These are phyloP conservation scores for Cavia porcellus DNA, from an alignment of 2,113 vertebrate species.

Conservation along the genomic window DNA sequence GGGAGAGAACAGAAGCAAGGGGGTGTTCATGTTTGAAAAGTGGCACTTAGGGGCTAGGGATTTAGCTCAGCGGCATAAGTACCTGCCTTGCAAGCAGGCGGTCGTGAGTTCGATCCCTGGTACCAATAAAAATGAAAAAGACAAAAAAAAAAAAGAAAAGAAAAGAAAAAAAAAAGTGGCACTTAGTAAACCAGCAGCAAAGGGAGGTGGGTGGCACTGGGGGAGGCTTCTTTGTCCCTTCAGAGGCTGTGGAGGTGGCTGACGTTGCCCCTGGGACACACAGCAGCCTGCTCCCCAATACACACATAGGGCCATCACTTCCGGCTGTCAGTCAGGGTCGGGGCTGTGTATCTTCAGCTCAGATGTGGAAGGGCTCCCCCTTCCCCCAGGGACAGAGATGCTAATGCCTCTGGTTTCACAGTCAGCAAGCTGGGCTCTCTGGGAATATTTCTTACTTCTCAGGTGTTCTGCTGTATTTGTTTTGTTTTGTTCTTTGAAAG, in stretches of 20 bases:
- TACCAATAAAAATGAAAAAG: too few relatives aligned
- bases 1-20: not conserved
- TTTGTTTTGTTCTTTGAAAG: not conserved
- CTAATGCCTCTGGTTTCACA: not conserved
- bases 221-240: not conserved
- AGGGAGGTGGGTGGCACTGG: not conserved
- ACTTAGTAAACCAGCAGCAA: not conserved
- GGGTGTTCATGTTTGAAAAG: not conserved
- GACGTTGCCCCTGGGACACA: too few relatives aligned
- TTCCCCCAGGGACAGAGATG: not conserved
- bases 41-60: too few relatives aligned
- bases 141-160: too few relatives aligned
- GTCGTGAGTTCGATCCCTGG: too few relatives aligned
- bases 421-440: not conserved
- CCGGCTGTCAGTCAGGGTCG: not conserved
- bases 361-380: not conserved
- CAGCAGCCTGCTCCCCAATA: not conserved
- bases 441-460: not conserved
- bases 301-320: accelerated
- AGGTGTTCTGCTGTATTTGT: not conserved
- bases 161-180: not conserved
- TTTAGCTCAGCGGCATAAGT: too few relatives aligned
- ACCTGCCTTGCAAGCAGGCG: too few relatives aligned
- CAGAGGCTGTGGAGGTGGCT: not conserved
- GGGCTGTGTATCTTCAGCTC: not conserved